These are phyloP conservation scores for Liopterus haemorrhoidalis DNA, from an alignment of 2,888 invertebrate genomes.

Conservation along the genomic window DNA sequence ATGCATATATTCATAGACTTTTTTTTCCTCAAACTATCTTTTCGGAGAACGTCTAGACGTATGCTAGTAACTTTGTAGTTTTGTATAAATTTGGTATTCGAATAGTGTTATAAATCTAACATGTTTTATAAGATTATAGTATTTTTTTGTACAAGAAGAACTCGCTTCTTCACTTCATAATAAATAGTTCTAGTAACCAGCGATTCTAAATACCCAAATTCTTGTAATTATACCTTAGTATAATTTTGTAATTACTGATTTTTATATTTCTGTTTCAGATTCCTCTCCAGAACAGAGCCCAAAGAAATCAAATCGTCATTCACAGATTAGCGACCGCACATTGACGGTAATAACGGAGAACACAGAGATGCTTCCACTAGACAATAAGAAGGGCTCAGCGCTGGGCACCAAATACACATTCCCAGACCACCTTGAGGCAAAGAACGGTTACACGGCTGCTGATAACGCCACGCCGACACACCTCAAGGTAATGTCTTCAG, in stretches of 20 bases:
- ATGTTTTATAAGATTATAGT: too few relatives aligned
- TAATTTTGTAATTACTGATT: too few relatives aligned
- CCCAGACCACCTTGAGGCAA: constrained; percentile 43
- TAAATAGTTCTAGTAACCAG: too few relatives aligned
- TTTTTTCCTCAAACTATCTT: too few relatives aligned
- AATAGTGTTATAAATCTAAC: too few relatives aligned
- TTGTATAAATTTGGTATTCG: too few relatives aligned
- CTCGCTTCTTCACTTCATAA: too few relatives aligned
- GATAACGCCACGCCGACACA: constrained; percentile 51
- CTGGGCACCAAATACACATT: constrained; percentile 47
- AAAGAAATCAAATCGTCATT: constrained; percentile 55
- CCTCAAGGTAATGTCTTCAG: constrained; percentile 46
- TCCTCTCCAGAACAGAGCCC: constrained; percentile 58
- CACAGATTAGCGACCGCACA: constrained; percentile 58
- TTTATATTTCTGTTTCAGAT: constrained; percentile 38
- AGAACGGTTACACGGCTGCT: constrained; percentile 52
- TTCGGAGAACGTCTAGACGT: too few relatives aligned
- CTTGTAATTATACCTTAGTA: not conserved
- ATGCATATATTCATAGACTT: too few relatives aligned
- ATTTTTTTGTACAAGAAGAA: too few relatives aligned
- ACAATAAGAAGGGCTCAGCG: constrained; percentile 50
- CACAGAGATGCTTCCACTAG: constrained; percentile 63
- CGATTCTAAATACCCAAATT: too few relatives aligned
- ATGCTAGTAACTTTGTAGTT: too few relatives aligned
- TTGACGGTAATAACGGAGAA: constrained; percentile 64